phyloP scores from a whole-genome alignment of 2,888 invertebrate genomes.

The Malachius bipustulatus region DNA sequence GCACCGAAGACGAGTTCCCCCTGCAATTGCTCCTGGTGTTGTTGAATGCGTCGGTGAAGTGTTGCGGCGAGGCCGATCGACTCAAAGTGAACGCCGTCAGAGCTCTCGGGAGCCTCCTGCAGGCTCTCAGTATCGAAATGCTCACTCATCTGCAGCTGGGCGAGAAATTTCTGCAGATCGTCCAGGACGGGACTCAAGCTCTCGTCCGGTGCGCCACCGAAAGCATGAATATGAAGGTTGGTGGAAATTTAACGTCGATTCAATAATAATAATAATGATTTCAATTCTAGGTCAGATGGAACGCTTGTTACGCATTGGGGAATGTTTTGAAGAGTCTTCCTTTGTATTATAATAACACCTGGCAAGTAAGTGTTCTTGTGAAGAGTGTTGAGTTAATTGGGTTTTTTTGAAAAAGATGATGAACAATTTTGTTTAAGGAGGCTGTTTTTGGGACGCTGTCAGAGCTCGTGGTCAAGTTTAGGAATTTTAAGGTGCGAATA shows the following conservation, averaged over 20 bases:
- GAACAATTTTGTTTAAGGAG: conserved; percentile 35
- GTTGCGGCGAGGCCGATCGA: conserved; percentile 46
- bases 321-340: conserved; percentile 57
- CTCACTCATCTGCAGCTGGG: conserved; percentile 42
- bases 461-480: conserved; percentile 55
- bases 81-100: conserved; percentile 72
- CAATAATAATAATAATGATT: no score
- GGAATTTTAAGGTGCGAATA: conserved; percentile 82
- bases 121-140: conserved; percentile 51
- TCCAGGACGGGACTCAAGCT: conserved; percentile 49
- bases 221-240: conserved; percentile 67
- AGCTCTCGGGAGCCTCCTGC: conserved; percentile 67
- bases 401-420: conserved; percentile 1
- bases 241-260: no score
- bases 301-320: conserved; percentile 79
- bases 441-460: conserved; percentile 54
- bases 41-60: conserved; percentile 52
- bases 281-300: conserved; percentile 60
- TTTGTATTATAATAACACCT: conserved; percentile 37
- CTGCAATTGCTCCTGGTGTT: conserved; percentile 56
- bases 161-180: conserved; percentile 42
- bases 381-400: not conserved
- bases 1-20: conserved; percentile 42
- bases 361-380: conserved; percentile 37
- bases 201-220: conserved; percentile 57